Evolutionary conservation across 2,113 vertebrate genomes (phyloP).

Genomic region (Anhinga anhinga): DNA sequence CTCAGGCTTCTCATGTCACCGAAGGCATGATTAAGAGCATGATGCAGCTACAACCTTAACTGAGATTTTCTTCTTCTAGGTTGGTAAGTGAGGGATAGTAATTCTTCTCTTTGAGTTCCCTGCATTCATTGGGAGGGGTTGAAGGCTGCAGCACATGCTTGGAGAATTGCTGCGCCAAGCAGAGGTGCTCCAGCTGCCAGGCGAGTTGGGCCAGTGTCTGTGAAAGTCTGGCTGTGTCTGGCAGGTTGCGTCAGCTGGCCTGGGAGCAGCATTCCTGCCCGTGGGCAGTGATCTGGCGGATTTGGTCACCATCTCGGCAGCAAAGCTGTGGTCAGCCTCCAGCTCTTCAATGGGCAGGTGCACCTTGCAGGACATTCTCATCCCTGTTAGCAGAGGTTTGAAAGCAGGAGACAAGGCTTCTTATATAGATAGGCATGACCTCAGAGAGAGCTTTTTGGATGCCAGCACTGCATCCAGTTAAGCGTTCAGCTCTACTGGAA

Average conservation of each 20-base stretch:
- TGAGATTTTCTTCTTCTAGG: neutral
- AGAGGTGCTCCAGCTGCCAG: neutral
- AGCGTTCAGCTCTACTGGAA: neutral
- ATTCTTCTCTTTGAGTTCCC: neutral
- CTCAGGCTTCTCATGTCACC: neutral
- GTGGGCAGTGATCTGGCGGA: accelerated
- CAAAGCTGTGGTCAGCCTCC: neutral
- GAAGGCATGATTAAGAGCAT: neutral
- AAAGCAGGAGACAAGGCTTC: neutral
- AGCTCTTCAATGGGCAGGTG: neutral
- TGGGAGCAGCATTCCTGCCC: neutral
- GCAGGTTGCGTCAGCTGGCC: neutral
- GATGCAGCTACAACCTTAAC: neutral
- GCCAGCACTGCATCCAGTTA: accelerated
- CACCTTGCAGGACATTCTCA: neutral
- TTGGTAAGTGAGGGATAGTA: neutral
- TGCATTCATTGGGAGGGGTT: neutral
- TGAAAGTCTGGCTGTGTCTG: neutral
- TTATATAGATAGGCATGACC: neutral
- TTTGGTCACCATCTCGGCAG: neutral
- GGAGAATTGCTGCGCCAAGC: neutral
- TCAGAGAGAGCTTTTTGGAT: neutral
- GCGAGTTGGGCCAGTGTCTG: neutral
- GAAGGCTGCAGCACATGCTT: neutral
- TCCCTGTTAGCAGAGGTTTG: neutral